Percentiles rank a stretch among this genome's conserved stretches.
phyloP scores from a whole-genome alignment of 2,797 vertebrate genomes.

The Otolemur crassicaudatus region DNA sequence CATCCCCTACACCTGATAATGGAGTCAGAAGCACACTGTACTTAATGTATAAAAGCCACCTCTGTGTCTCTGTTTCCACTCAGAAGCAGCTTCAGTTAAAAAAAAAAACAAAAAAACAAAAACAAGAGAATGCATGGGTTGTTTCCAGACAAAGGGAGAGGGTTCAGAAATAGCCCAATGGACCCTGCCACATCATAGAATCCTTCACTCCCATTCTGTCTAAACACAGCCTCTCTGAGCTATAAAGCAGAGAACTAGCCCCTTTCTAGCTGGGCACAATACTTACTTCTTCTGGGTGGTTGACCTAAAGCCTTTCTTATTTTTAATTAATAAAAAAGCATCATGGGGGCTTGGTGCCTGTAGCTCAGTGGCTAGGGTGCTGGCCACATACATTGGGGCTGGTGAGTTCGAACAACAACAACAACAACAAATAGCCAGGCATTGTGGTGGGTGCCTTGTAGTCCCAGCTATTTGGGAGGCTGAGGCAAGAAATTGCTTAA shows the following conservation, averaged over 20 bases:
- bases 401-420: too few relatives aligned
- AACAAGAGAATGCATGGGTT: not conserved
- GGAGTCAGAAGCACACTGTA: not conserved
- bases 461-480: too few relatives aligned
- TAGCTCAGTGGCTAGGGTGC: not conserved
- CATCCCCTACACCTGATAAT: not conserved
- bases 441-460: too few relatives aligned
- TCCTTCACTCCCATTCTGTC: not conserved
- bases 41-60: not conserved
- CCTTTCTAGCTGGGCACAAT: too few relatives aligned
- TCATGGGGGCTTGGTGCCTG: not conserved
- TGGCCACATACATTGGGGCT: too few relatives aligned
- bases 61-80: not conserved
- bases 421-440: too few relatives aligned
- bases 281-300: too few relatives aligned
- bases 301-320: not conserved
- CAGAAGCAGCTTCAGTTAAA: not conserved
- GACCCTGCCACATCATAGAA: not conserved
- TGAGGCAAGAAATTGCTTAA: too few relatives aligned
- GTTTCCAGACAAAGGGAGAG: not conserved
- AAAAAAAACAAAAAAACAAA: not conserved
- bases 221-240: not conserved
- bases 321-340: conserved; percentile 15
- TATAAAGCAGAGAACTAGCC: too few relatives aligned
- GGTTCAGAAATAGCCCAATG: not conserved